A percentile compares a stretch with the other conserved stretches of the same genome.
Conservation (phyloP, 1,140 invertebrate species). For the Drosophila novamexicana region DNA sequence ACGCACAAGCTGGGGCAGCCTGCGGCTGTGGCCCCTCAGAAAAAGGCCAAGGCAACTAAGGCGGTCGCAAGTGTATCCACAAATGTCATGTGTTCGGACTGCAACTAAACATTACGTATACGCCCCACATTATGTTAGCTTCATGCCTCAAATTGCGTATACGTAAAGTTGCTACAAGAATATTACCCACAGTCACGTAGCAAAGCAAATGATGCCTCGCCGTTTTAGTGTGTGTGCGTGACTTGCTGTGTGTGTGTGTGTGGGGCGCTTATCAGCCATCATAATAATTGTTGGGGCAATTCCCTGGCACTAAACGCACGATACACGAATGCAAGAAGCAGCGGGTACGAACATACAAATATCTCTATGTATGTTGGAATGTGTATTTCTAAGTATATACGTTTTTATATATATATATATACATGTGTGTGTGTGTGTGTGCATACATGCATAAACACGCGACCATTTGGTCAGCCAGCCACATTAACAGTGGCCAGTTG, state of each 20-base stretch:
- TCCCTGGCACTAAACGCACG: slow-evolving; percentile 58
- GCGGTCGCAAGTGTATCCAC: slow-evolving; percentile 42
- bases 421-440: not conserved
- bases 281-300: slow-evolving; percentile 76
- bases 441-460: slow-evolving; percentile 26
- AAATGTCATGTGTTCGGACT: slow-evolving; percentile 47
- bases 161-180: slow-evolving; percentile 56
- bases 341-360: slow-evolving; percentile 6
- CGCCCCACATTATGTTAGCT: slow-evolving; percentile 31
- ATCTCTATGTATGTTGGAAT: not conserved
- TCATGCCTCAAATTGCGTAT: slow-evolving; percentile 45
- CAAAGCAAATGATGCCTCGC: slow-evolving; percentile 62
- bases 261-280: slow-evolving; percentile 64
- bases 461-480: slow-evolving; percentile 42
- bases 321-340: slow-evolving; percentile 22
- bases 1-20: not conserved
- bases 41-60: slow-evolving; percentile 43
- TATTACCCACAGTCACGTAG: slow-evolving; percentile 72
- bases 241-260: slow-evolving; percentile 28
- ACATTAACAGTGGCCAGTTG: slow-evolving; percentile 33
- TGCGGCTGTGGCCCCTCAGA: slow-evolving; percentile 6
- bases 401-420: not conserved
- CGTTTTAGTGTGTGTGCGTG: slow-evolving; percentile 44
- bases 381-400: not conserved
- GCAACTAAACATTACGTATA: slow-evolving; percentile 48